Conservation (phyloP, 1,140 invertebrate genomes). For the Dolichoris vasculosae region DNA sequence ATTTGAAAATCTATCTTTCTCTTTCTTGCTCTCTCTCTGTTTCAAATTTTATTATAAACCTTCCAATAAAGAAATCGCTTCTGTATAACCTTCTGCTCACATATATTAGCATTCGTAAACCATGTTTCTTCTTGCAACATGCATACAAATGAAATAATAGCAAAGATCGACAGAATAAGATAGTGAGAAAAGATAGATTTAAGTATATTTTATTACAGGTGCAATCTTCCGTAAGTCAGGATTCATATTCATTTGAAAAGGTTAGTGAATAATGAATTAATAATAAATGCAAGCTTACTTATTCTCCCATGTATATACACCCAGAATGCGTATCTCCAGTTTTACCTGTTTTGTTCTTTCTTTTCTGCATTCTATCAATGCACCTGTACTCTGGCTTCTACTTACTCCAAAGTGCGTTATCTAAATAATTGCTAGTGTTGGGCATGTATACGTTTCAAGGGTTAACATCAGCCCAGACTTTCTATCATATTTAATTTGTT, state of each 20-base stretch:
- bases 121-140: not conserved
- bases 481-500: slow-evolving; percentile 32
- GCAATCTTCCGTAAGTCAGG: not conserved
- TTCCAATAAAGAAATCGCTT: not conserved
- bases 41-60: not conserved
- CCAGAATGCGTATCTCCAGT: not conserved
- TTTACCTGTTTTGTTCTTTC: not conserved
- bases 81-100: too few relatives aligned
- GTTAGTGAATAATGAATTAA: slow-evolving; percentile 48
- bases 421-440: slow-evolving; percentile 32
- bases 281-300: not conserved
- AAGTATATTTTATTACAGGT: not conserved
- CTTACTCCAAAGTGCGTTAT: slow-evolving; percentile 24
- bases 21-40: too few relatives aligned
- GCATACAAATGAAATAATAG: not conserved
- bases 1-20: too few relatives aligned
- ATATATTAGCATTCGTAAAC: slow-evolving; percentile 34
- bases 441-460: slow-evolving; percentile 16
- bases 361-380: slow-evolving; percentile 14
- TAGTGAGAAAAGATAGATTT: not conserved
- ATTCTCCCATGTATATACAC: not conserved
- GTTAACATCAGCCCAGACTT: not conserved
- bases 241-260: slow-evolving; percentile 35
- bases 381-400: not conserved
- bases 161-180: slow-evolving; percentile 23